Evolutionary conservation across 2,888 invertebrate genomes (phyloP).

Genomic region (Pristionchus arcanus): DNA sequence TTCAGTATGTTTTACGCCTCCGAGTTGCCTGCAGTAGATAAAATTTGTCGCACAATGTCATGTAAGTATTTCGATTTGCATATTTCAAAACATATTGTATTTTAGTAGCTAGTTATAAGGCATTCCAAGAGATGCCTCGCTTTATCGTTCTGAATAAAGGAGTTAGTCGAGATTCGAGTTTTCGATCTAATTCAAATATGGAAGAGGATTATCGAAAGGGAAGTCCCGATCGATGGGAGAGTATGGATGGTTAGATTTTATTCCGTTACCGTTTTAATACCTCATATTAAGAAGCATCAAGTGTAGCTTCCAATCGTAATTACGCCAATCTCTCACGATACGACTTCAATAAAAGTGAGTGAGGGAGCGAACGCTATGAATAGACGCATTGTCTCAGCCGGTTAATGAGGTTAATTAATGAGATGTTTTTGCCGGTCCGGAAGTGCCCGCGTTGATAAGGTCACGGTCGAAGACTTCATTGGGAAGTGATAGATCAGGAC

Average conservation of each 20-base stretch:
- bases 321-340: slow-evolving; percentile 23
- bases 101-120: slow-evolving; percentile 53
- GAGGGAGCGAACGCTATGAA: background rate
- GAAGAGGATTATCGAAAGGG: slow-evolving; percentile 33
- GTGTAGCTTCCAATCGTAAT: background rate
- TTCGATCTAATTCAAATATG: slow-evolving; percentile 40
- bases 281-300: background rate
- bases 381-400: background rate
- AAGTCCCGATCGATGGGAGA: slow-evolving; percentile 37
- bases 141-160: slow-evolving; percentile 27
- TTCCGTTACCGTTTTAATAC: background rate
- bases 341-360: background rate
- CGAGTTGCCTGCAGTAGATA: slow-evolving; percentile 43
- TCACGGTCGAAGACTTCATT: slow-evolving; percentile 43
- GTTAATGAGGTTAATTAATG: background rate
- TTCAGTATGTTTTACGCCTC: slow-evolving; percentile 38
- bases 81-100: background rate
- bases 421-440: slow-evolving; percentile 21
- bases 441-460: background rate
- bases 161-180: slow-evolving; percentile 53
- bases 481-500: slow-evolving; percentile 25
- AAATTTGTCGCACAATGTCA: slow-evolving; percentile 49
- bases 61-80: background rate
- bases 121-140: slow-evolving; percentile 32
- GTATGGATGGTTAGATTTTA: background rate